phyloP scores from a whole-genome alignment of 1,140 invertebrate species.

The Brachionus calyciflorus region DNA sequence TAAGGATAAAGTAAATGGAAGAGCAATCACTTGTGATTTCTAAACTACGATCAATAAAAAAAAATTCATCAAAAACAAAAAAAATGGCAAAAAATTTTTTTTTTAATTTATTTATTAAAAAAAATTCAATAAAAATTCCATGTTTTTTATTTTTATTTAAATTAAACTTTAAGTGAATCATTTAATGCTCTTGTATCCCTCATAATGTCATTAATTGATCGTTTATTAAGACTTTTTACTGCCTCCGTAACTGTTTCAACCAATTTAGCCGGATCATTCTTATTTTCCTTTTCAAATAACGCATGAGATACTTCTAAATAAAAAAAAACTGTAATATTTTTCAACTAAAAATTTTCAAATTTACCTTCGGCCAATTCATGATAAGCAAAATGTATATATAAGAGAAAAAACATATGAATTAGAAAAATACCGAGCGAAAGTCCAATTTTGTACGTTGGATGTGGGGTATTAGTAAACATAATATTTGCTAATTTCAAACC shows the following conservation, averaged over 20 bases:
- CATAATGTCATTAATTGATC: neutral
- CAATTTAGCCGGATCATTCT: neutral
- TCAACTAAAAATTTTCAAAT: neutral
- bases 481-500: slow-evolving; percentile 48
- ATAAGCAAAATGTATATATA: slow-evolving; percentile 62
- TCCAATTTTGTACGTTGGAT: slow-evolving; percentile 55
- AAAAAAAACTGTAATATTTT: neutral
- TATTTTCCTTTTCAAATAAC: neutral
- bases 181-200: no score
- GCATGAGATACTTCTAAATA: slow-evolving; percentile 6
- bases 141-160: no score
- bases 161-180: no score
- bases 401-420: slow-evolving; percentile 58
- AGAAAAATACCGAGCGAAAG: slow-evolving; percentile 53
- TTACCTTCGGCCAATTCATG: slow-evolving; percentile 61
- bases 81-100: no score
- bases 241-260: neutral
- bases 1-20: no score
- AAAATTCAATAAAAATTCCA: no score
- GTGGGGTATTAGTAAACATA: slow-evolving; percentile 54
- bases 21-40: no score
- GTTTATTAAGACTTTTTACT: neutral
- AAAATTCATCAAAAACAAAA: no score
- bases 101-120: no score
- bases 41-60: no score